Evolutionary conservation across 2,797 vertebrate genomes (phyloP).

Genomic region (Brachyrhaphis roseni): DNA sequence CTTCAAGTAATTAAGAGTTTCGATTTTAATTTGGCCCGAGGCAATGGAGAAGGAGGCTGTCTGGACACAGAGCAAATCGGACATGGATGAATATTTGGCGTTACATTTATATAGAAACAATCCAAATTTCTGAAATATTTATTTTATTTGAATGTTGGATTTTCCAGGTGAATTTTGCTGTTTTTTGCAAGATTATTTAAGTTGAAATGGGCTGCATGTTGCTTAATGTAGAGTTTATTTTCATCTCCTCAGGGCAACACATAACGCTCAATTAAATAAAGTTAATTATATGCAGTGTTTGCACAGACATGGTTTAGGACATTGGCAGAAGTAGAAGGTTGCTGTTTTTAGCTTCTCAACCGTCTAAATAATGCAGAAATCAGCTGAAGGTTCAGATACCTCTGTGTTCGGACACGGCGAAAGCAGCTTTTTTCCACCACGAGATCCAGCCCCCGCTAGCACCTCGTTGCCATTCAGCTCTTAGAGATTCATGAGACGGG

Average conservation of each 20-base stretch:
- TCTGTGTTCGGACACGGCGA: conserved; percentile 4
- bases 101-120: not conserved
- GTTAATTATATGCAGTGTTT: not conserved
- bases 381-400: conserved; percentile 9
- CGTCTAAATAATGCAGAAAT: conserved; percentile 10
- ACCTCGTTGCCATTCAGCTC: conserved; percentile 63
- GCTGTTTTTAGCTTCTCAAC: not conserved
- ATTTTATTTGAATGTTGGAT: not conserved
- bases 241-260: not conserved
- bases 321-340: not conserved
- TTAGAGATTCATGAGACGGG: conserved; percentile 64
- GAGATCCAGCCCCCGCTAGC: conserved; percentile 30
- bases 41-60: conserved; percentile 42
- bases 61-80: conserved; percentile 67
- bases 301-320: not conserved
- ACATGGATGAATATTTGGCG: conserved; percentile 10
- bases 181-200: not conserved
- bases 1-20: conserved; percentile 66
- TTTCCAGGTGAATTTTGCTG: not conserved
- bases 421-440: conserved; percentile 2
- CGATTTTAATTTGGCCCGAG: conserved; percentile 53
- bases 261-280: not conserved
- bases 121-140: not conserved
- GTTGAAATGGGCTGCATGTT: not conserved
- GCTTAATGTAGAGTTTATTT: not conserved